Evolutionary conservation across 2,888 invertebrate genomes (phyloP).

Genomic region (Phaedon cochleariae): DNA sequence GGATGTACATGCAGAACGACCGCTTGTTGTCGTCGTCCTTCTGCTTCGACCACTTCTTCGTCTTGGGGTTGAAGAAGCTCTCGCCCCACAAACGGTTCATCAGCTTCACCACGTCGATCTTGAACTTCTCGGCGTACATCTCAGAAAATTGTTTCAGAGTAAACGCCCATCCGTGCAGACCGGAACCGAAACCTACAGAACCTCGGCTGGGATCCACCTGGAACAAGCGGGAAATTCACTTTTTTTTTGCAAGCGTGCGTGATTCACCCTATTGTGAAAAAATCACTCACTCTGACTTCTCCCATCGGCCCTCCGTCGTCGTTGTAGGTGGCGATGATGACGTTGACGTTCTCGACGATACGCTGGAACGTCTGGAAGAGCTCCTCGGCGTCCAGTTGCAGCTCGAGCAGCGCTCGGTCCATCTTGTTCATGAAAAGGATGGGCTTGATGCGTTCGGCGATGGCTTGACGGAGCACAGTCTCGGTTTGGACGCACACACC

Average conservation of each 20-base stretch:
- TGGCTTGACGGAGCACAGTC: constrained; percentile 99
- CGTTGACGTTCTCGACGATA: constrained; percentile 99
- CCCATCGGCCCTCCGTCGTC: constrained; percentile 99
- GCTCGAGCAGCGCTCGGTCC: constrained; percentile 98
- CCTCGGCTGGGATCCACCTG: constrained; percentile 96
- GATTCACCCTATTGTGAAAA: no score
- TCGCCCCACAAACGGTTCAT: constrained; percentile 94
- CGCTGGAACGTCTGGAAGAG: constrained; percentile 99
- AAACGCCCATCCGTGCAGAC: constrained; percentile 99
- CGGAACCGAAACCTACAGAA: constrained; percentile 99
- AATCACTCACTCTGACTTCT: constrained; percentile 84
- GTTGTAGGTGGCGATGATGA: constrained; percentile 98
- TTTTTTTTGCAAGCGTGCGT: no score
- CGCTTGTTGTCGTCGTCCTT: constrained; percentile 92
- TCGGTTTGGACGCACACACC: constrained; percentile 99
- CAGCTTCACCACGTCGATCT: constrained; percentile 94
- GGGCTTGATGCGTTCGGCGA: constrained; percentile 99
- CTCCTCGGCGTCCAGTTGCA: constrained; percentile 96
- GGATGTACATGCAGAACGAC: constrained; percentile 98
- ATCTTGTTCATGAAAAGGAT: constrained; percentile 99
- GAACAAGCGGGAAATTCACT: no score
- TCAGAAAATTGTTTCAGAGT: constrained; percentile 99
- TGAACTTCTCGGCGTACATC: constrained; percentile 99
- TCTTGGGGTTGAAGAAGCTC: constrained; percentile 96
- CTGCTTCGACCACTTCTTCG: constrained; percentile 98